A percentile compares a stretch with the other conserved stretches of the same genome.
These are phyloP conservation scores for Cosmorhoe ocellata DNA, from an alignment of 2,888 invertebrate species.

Conservation along the genomic window DNA sequence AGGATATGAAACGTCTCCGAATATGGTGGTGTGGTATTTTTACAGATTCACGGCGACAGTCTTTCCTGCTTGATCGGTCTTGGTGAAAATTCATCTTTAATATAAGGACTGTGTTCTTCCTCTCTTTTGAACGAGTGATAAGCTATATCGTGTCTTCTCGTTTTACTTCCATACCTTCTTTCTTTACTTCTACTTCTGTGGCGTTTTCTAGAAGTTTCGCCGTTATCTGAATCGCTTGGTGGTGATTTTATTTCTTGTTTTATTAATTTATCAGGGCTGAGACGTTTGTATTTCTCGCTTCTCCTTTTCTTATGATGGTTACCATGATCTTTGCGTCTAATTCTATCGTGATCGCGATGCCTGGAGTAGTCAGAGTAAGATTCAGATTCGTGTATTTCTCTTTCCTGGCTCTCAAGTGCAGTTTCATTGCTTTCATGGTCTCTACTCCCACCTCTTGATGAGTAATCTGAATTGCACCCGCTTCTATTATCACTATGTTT, in stretches of 20 bases:
- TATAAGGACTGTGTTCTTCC: background rate
- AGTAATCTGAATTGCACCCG: constrained; percentile 1
- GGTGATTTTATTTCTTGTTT: background rate
- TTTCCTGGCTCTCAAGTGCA: constrained; percentile 7
- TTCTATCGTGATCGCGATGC: background rate
- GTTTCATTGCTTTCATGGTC: background rate
- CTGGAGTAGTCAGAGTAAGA: background rate
- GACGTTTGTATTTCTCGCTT: background rate
- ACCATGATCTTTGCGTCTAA: background rate
- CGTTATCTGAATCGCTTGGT: background rate
- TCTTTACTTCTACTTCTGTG: constrained; percentile 10
- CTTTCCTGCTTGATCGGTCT: constrained; percentile 26
- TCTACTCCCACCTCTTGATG: constrained; percentile 3
- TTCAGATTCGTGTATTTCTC: constrained; percentile 1
- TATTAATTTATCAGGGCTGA: background rate
- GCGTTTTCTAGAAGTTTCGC: constrained; percentile 8
- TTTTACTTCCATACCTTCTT: constrained; percentile 6
- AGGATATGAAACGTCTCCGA: too few relatives aligned
- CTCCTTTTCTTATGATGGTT: background rate
- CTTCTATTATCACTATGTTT: background rate
- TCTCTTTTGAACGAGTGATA: constrained; percentile 4
- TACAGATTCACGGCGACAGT: constrained; percentile 12
- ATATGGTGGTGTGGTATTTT: too few relatives aligned
- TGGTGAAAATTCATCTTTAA: background rate
- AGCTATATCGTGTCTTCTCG: constrained; percentile 1